Conservation (phyloP, 1,140 invertebrate species). For the Belonocnema kinseyi region DNA sequence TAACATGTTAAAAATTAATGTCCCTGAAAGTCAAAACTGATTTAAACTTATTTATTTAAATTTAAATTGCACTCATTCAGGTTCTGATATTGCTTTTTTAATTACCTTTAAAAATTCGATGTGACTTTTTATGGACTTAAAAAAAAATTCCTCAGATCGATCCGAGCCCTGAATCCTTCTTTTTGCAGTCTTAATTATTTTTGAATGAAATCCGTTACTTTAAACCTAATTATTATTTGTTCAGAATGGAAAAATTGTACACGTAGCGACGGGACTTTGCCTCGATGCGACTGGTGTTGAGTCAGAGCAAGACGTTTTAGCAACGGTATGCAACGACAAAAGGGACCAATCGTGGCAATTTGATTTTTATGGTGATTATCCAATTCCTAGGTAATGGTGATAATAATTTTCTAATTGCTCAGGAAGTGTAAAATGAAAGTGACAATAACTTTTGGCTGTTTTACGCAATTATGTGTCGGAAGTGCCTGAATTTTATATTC, state of each 20-base stretch:
- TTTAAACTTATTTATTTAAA: too few relatives aligned
- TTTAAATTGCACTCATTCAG: too few relatives aligned
- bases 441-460: neutral
- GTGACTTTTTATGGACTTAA: too few relatives aligned
- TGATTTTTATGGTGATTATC: constrained; percentile 57
- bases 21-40: too few relatives aligned
- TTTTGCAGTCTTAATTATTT: neutral
- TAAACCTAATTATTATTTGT: constrained; percentile 23
- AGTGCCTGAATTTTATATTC: constrained; percentile 11
- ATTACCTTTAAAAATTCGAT: too few relatives aligned
- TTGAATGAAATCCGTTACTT: neutral
- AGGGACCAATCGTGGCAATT: constrained; percentile 62
- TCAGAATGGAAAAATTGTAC: constrained; percentile 65
- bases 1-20: too few relatives aligned
- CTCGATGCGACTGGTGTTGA: constrained; percentile 61
- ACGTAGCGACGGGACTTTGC: constrained; percentile 66
- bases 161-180: neutral
- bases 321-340: constrained; percentile 50
- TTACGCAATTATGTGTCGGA: constrained; percentile 7
- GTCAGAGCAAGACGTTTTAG: constrained; percentile 56
- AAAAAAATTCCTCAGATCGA: too few relatives aligned
- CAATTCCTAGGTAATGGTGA: constrained; percentile 48
- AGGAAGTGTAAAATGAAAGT: constrained; percentile 22
- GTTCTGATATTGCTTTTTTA: too few relatives aligned
- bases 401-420: constrained; percentile 33